Base-by-base conservation (phyloP, 2,888 invertebrate species). In the Gymnosoma rotundatum region DNA sequence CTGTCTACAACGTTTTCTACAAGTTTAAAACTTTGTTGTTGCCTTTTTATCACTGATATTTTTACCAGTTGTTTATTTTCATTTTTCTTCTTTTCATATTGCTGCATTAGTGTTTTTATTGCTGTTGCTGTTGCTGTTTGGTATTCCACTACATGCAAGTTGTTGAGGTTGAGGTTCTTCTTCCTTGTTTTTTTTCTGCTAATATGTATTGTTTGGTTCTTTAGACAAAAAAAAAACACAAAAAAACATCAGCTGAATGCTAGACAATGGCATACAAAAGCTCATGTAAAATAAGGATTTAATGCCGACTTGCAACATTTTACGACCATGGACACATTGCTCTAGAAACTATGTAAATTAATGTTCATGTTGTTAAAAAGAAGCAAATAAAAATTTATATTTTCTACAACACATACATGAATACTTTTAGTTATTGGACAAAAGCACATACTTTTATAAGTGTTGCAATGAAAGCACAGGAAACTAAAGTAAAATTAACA, bases 1-100 rank as follows among this genome's bases (percentile, higher is more conserved):
- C 89, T 90, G 91, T 91, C 91, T 90, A 90, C 90, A 90, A 89
- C 89, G 89, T 91, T 89, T 90, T 89, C 90, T 90, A 91, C 90
- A 90, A 90, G 89, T 90, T 90, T 88, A 70, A 86, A 90, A 88
- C 87, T 89, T 89, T 88, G 88, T 78, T 74, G 79, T 67, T 73
- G 78, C 60, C 42, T 50, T 72, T 61, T 70, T 74, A 32, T 64
- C 69, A 42, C 52, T 76, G 56, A 64, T 58, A 45, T 67, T 69
- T 74, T 70, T 20, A 70, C 48, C 69, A 70, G 76, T 70, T 74
- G 66, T 73, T 60, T 73, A 63, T 79, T 70, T 76, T 16, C 48
- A 38, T 78, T 69, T 58, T 54, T 67, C 56, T 73, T 32, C 32
- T 74, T 78, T 69, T 45, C 16, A 48, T 45, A 18, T 18, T 75